Base-by-base conservation (phyloP, 2,888 invertebrate species). In the Labia minor region DNA sequence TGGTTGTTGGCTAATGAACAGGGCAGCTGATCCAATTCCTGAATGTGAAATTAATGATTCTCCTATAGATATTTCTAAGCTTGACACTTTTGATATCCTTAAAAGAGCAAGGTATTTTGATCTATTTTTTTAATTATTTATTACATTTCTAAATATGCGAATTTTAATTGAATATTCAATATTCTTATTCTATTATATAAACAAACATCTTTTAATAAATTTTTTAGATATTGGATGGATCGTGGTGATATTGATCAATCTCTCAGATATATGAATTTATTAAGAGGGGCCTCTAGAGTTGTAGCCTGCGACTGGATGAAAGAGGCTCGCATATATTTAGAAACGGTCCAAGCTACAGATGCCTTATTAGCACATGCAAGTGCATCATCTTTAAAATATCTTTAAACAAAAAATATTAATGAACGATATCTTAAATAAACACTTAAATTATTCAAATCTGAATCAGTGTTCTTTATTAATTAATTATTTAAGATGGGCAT, bases 321-420 rank as follows among this genome's bases (percentile, higher is more conserved):
- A 67, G 94, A 93, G 73, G 86, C 92, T 0, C 83, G 87, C 66
- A 83, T 90, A 65, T 84, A 91, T 71, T 80, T 97, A 70, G 96
- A 96, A 79, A 90, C 93, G 10, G 85, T 89, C 75, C 95, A 95
- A 77, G 94, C 94, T 11, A 92, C 95, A 10, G 88, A 92, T 74
- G 90, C 92, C 0, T 81, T 98, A 21, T 83, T 95, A 76, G 92
- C 95, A 0, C 92, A 95, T 76, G 94, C 95, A 2, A 87, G 90
- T 0, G 89, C 93, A 1, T 83, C 87, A 71, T 88, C 86, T 21
- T 78, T 89, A 66, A 75, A 80, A 73, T 81, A 81, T 75, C 76
- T 65, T 66, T 69, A 62, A 66, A 63, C 18, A 37, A 62, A 26
- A 6, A 8, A 26, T 6, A 26, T 26, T 26, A 26, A 26, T 26